Conservation (phyloP, 2,888 invertebrate genomes). For the Caenorhabditis auriculariae region DNA sequence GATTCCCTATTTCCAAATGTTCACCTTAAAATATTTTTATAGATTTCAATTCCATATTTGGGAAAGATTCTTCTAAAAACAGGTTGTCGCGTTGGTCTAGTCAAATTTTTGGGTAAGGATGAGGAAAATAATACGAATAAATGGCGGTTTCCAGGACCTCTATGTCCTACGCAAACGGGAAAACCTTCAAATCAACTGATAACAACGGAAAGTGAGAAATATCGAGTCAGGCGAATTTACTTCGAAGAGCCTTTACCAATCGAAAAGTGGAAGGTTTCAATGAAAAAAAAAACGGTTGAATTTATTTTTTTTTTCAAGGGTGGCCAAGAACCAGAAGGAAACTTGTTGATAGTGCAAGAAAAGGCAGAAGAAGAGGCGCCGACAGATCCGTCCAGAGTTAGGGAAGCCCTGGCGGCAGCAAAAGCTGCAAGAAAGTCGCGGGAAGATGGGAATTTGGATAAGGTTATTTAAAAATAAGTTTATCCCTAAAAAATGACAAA, state of each 20-base stretch:
- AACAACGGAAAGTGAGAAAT: constrained; percentile 9
- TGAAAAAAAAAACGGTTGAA: constrained; percentile 1
- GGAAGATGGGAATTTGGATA: constrained; percentile 46
- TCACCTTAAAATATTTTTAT: too few species aligned
- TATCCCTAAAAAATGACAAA: background rate
- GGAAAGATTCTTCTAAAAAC: too few species aligned
- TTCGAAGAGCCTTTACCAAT: constrained; percentile 10
- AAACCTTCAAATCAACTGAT: too few species aligned
- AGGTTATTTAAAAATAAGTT: constrained; percentile 7
- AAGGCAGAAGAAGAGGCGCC: constrained; percentile 3
- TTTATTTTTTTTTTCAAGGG: background rate
- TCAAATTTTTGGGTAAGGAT: too few species aligned
- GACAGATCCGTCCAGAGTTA: constrained; percentile 5
- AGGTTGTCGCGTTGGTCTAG: too few species aligned
- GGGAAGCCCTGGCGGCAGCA: constrained; percentile 55
- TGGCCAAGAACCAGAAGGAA: background rate
- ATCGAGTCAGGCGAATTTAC: constrained; percentile 15
- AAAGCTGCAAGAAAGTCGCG: constrained; percentile 46
- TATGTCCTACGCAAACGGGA: too few species aligned
- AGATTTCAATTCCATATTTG: too few species aligned
- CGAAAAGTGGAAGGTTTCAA: constrained; percentile 6
- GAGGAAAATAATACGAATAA: too few species aligned
- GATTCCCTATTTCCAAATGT: constrained; percentile 3
- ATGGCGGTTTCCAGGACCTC: too few species aligned
- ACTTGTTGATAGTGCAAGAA: constrained; percentile 1